Evolutionary conservation across 2,888 invertebrate species (phyloP).

Genomic region (Morpho deidamia): DNA sequence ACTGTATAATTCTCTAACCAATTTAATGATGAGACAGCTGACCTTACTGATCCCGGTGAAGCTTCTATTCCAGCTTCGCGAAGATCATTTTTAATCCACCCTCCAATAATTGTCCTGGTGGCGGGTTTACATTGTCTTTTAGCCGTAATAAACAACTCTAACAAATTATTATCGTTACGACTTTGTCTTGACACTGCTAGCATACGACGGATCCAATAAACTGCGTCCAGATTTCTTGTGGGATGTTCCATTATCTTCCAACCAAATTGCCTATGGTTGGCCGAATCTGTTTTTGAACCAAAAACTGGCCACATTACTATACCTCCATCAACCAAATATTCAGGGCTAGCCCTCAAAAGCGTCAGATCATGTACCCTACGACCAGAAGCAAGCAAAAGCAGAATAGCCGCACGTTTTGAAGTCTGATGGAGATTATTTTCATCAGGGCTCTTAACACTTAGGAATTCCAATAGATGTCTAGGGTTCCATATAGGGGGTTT

Average conservation of each 20-base stretch:
- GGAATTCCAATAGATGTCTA: constrained; percentile 7
- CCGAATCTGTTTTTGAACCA: constrained; percentile 25
- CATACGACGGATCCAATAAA: constrained; percentile 13
- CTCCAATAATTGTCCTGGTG: constrained; percentile 4
- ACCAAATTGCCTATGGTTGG: constrained; percentile 14
- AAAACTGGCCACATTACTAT: constrained; percentile 22
- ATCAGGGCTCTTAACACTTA: neutral
- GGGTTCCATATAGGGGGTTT: constrained; percentile 23
- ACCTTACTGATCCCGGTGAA: constrained; percentile 16
- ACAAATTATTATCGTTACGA: too few species aligned
- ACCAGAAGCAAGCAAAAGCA: constrained; percentile 23
- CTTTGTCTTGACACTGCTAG: neutral
- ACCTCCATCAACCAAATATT: constrained; percentile 14
- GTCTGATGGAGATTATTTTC: constrained; percentile 10
- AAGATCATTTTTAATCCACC: constrained; percentile 14
- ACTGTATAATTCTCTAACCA: constrained; percentile 19
- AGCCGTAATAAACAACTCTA: constrained; percentile 18
- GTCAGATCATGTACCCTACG: constrained; percentile 26
- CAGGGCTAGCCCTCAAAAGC: constrained; percentile 14
- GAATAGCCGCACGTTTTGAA: constrained; percentile 12
- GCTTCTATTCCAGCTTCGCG: neutral
- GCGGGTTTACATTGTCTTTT: constrained; percentile 9
- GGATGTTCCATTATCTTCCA: constrained; percentile 14
- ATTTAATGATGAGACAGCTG: constrained; percentile 19
- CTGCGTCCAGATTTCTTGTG: constrained; percentile 13